Evolutionary conservation across 2,113 vertebrate species (phyloP).

Genomic region (Amazona guildingii): DNA sequence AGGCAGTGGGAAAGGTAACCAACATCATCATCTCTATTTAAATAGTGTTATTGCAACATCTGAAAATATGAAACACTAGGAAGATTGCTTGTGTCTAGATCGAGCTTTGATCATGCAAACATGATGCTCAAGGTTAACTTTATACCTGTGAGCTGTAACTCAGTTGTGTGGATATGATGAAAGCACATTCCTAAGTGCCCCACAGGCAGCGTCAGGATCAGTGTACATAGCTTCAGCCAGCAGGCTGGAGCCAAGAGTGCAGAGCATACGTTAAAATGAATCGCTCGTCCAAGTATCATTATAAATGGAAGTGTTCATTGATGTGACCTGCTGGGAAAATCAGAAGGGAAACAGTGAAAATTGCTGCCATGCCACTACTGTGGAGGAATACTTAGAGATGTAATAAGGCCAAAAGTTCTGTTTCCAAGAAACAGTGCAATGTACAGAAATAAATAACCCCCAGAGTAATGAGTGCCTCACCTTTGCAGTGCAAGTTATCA

Average conservation of each 20-base stretch:
- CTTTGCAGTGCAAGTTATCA: background rate
- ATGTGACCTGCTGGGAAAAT: slow-evolving; percentile 35
- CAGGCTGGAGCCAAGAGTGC: background rate
- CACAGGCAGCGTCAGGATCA: background rate
- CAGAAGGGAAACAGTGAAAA: background rate
- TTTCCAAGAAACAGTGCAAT: slow-evolving; percentile 23
- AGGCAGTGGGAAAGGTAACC: slow-evolving; percentile 41
- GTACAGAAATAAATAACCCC: slow-evolving; percentile 22
- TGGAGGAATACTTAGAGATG: slow-evolving; percentile 12
- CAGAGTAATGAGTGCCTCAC: background rate
- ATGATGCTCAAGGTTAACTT: background rate
- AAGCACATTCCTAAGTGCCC: background rate
- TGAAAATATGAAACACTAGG: background rate
- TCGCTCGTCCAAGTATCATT: background rate
- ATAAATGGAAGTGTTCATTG: background rate
- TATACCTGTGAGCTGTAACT: background rate
- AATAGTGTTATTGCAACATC: background rate
- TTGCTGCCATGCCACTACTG: background rate
- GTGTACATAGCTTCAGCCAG: background rate
- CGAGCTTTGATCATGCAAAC: background rate
- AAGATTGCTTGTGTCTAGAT: background rate
- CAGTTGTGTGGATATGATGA: background rate
- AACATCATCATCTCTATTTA: slow-evolving; percentile 50
- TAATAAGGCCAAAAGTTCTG: slow-evolving; percentile 1
- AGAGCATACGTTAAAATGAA: background rate